Base-by-base conservation (phyloP, 2,113 vertebrate genomes). In the Festucalex cinctus region DNA sequence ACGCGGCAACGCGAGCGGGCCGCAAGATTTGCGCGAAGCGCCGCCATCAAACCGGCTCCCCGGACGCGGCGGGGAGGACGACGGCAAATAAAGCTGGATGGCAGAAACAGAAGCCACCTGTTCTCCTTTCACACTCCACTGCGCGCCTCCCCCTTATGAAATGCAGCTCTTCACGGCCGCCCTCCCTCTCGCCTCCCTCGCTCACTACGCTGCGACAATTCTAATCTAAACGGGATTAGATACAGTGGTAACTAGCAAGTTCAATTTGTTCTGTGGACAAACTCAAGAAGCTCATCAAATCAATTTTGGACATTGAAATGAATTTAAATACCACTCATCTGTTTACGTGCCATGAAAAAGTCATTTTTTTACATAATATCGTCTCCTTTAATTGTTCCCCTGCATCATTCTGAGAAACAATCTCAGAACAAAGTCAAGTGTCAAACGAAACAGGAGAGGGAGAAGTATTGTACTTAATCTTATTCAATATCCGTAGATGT, bases 81-180 rank as follows among this genome's bases (percentile, higher is more conserved):
- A 84, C 82, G 86, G 83, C 79, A 85, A 73, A 79, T 82, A 80
- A 83, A 81, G 76, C 78, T 85, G 63, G 63, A 85, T 86, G 85
- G 83, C 84, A 83, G 84, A 84, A 86, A 79, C 67, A n/a, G 74
- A 71, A 84, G 89, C 91, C 91, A 92, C 89, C 90, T 92, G 91
- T 89, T 92, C 85, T 75, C 82, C 54, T 88, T 85, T 84, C 85
- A 91, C 85, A 89, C 88, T 89, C 67, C 82, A 78, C 71, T 85
- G 84, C 85, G 76, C 74, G 54, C 39, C 37, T 41, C 22, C 69
- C 68, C 78, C 86, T 91, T 88, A 85, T 81, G 85, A 80, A 91
- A 90, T 83, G 77, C 70, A 82, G 87, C 85, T 85, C 83, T 76
- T 85, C 79, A 68, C 80, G 70, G 78, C 68, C 70, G 63, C 63